Percentiles rank a stretch among this genome's conserved stretches.
Conservation (phyloP, 2,888 invertebrate species). For the Acronicta aceris region DNA sequence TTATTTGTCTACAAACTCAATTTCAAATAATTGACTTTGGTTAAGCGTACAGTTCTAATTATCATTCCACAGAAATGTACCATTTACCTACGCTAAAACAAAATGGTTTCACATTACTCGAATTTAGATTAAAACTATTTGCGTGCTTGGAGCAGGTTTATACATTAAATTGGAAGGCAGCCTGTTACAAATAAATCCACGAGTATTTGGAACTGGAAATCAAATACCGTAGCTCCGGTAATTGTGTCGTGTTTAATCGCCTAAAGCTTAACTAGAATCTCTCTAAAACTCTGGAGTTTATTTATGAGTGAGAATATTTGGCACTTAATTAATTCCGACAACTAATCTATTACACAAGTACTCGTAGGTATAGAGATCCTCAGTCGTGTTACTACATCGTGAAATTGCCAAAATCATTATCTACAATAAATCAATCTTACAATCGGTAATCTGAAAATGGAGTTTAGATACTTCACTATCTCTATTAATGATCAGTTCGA, state of each 20-base stretch:
- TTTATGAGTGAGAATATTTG: slow-evolving; percentile 35
- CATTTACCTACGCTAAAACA: slow-evolving; percentile 30
- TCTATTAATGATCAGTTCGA: slow-evolving; percentile 37
- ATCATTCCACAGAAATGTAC: slow-evolving; percentile 36
- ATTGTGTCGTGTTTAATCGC: slow-evolving; percentile 48
- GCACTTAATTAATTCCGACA: slow-evolving; percentile 30
- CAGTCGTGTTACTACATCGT: slow-evolving; percentile 2
- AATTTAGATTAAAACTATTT: slow-evolving; percentile 51
- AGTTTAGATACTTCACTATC: slow-evolving; percentile 28
- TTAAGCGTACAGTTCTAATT: slow-evolving; percentile 36
- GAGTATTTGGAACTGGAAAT: slow-evolving; percentile 51
- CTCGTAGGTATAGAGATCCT: slow-evolving; percentile 10
- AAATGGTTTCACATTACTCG: slow-evolving; percentile 36
- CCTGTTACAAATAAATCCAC: slow-evolving; percentile 46
- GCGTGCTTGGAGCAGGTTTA: slow-evolving; percentile 40
- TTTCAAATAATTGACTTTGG: slow-evolving; percentile 14
- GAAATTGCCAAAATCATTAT: slow-evolving; percentile 18
- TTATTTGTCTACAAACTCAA: slow-evolving; percentile 16
- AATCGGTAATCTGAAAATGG: slow-evolving; percentile 21
- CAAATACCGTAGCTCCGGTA: slow-evolving; percentile 39
- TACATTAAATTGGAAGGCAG: slow-evolving; percentile 47
- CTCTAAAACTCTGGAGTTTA: slow-evolving; percentile 29
- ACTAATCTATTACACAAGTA: slow-evolving; percentile 17
- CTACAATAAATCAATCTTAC: slow-evolving; percentile 37
- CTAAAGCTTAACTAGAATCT: slow-evolving; percentile 49